Conservation (phyloP, 2,113 vertebrate species). For the Periophthalmodon schlosseri region DNA sequence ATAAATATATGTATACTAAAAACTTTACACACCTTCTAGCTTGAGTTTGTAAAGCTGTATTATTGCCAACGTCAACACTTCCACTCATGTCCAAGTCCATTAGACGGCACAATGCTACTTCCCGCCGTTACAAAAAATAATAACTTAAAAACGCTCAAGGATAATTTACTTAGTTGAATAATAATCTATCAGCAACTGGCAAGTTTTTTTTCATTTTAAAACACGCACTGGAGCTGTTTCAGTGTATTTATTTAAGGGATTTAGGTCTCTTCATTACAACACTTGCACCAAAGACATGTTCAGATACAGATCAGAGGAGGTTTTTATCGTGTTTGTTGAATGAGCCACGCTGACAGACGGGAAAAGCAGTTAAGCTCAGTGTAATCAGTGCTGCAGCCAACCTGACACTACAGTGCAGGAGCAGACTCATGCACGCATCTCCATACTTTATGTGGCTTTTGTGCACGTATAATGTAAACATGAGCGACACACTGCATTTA, state of each 20-base stretch:
- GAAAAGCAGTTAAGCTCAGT: conserved; percentile 28
- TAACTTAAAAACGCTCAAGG: background rate
- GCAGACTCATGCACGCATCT: background rate
- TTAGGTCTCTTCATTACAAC: conserved; percentile 35
- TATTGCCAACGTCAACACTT: too few species aligned
- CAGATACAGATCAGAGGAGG: conserved; percentile 16
- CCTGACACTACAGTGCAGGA: conserved; percentile 2
- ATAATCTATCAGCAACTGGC: background rate
- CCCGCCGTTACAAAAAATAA: background rate
- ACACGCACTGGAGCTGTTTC: conserved; percentile 23
- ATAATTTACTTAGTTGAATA: background rate
- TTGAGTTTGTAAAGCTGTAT: too few species aligned
- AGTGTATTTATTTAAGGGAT: conserved; percentile 31
- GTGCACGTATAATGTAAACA: background rate
- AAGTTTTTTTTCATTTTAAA: background rate
- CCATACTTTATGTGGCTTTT: background rate
- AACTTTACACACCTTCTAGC: too few species aligned
- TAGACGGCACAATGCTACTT: too few species aligned
- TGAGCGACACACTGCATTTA: too few species aligned
- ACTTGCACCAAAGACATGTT: conserved; percentile 18
- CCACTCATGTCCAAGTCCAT: too few species aligned
- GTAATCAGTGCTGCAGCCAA: conserved; percentile 19
- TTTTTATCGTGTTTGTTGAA: conserved; percentile 30
- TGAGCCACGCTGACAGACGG: conserved; percentile 27
- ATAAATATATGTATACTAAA: too few species aligned